Base-by-base conservation (phyloP, 64 coral and sea anemone species). In the Stylophora pistillata region DNA sequence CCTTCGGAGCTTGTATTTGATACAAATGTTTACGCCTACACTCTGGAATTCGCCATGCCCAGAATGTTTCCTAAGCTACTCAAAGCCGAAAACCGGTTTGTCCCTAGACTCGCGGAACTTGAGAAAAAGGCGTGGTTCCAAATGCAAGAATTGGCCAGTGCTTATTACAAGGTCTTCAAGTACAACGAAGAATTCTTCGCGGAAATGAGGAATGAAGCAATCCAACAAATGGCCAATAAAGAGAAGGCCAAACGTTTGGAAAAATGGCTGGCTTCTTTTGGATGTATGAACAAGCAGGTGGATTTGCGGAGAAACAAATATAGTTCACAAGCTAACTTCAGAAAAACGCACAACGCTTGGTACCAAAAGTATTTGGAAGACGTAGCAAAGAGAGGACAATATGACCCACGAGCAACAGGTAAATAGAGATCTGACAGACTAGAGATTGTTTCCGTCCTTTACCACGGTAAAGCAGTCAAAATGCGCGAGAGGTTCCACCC, bases 161-260 rank as follows among this genome's bases (percentile, higher is more conserved):
- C 91, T 13, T 88, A 93, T 55, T 92, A 58, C 82, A 92, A 92
- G 63, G 82, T 92, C 28, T 92, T 55, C 58, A 92, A 92, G 78
- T 88, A 88, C 63, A 88, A 88, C 77, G 20, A 88, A 55, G 53
- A 18, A 2, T 93, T 88, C 76, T 87, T 87, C 30, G 15, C 81
- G 14, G 13, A 52, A 31, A 23, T 92, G n/a, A 17, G 25, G 13
- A 16, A 1, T 74, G 72, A 15, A 18, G 33, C 72, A 0, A 37
- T 18, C n/a, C n/a, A n/a, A n/a, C n/a, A 30, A 17, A 37, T 74
- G 30, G 6, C 12, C 1, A 30, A 11, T 15, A 0, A 30, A 5
- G 3, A 47, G 3, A 1, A 74, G 34, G 32, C 32, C 37, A 7
- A 3, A 47, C 3, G 37, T 6, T 2, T 3, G 29, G 3, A 16